Conservation (phyloP, 2,113 vertebrate species). For the Oxygymnocypris stewartii region DNA sequence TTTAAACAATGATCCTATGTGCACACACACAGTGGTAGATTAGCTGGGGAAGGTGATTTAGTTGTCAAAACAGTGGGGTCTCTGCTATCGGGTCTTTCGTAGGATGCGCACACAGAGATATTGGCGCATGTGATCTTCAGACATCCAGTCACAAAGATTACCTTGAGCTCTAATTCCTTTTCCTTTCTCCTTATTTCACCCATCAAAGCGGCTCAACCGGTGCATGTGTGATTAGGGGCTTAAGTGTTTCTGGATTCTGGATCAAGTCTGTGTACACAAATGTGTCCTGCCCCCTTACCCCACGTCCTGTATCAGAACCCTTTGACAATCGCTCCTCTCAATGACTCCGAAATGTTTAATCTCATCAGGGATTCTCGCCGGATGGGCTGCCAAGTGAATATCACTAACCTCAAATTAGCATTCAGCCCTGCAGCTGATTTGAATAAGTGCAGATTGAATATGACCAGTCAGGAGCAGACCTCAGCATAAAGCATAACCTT, state of each 20-base stretch:
- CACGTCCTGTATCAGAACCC: background rate
- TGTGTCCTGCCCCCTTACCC: constrained; percentile 11
- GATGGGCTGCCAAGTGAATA: constrained; percentile 27
- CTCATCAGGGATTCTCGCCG: constrained; percentile 15
- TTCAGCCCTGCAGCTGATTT: background rate
- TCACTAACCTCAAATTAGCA: constrained; percentile 16
- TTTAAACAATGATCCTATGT: constrained; percentile 27
- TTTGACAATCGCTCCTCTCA: constrained; percentile 5
- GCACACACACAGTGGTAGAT: constrained; percentile 5
- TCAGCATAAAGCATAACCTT: constrained; percentile 23
- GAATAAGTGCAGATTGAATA: constrained; percentile 12
- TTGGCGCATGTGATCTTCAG: background rate
- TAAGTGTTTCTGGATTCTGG: constrained; percentile 28
- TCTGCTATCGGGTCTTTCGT: background rate
- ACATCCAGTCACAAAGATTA: constrained; percentile 29
- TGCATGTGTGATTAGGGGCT: constrained; percentile 33
- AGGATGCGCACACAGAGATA: background rate
- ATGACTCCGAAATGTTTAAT: constrained; percentile 23
- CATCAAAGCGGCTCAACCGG: constrained; percentile 7
- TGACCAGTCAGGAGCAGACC: constrained; percentile 27
- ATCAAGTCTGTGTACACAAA: constrained; percentile 13
- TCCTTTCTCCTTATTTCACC: constrained; percentile 23
- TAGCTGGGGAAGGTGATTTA: constrained; percentile 23
- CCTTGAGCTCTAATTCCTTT: constrained; percentile 19
- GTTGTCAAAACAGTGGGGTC: constrained; percentile 14